phyloP scores from a whole-genome alignment of 2,797 vertebrate species.

The Diplodus sargus region DNA sequence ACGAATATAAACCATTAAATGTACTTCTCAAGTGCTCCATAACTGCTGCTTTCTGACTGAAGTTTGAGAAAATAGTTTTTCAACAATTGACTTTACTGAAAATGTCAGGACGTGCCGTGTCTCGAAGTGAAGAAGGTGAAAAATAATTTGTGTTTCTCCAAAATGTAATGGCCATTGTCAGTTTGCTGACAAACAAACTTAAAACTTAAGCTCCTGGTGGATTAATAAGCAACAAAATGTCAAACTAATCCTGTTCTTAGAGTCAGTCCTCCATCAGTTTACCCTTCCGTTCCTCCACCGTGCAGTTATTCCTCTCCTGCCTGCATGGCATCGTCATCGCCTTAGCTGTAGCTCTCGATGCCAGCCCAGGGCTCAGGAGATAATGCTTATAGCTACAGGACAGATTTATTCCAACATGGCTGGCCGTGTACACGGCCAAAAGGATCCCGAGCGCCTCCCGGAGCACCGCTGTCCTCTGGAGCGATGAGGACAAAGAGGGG shows the following conservation, averaged over 20 bases:
- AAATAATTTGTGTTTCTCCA: too few relatives aligned
- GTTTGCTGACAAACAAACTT: too few relatives aligned
- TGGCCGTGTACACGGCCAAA: slow-evolving; percentile 41
- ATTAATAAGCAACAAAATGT: neutral
- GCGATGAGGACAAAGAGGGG: slow-evolving; percentile 59
- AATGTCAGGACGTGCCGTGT: too few relatives aligned
- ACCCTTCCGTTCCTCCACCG: neutral
- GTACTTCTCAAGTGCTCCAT: too few relatives aligned
- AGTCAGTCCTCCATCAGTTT: neutral
- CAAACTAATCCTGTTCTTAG: neutral
- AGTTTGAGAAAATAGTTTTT: too few relatives aligned
- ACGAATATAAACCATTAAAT: too few relatives aligned
- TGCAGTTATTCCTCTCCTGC: neutral
- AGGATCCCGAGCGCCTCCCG: slow-evolving; percentile 43
- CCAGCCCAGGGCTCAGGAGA: slow-evolving; percentile 59
- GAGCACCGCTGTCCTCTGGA: slow-evolving; percentile 42
- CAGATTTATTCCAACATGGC: slow-evolving; percentile 65
- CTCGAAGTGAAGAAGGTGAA: too few relatives aligned
- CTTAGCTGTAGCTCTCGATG: slow-evolving; percentile 28
- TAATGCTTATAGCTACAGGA: slow-evolving; percentile 62
- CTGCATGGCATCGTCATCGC: neutral
- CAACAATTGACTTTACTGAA: too few relatives aligned
- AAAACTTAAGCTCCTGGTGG: too few relatives aligned
- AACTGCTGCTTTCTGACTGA: too few relatives aligned
- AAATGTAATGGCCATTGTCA: too few relatives aligned